phyloP scores from a whole-genome alignment of 2,113 vertebrate species.

The Corythaeola cristata region DNA sequence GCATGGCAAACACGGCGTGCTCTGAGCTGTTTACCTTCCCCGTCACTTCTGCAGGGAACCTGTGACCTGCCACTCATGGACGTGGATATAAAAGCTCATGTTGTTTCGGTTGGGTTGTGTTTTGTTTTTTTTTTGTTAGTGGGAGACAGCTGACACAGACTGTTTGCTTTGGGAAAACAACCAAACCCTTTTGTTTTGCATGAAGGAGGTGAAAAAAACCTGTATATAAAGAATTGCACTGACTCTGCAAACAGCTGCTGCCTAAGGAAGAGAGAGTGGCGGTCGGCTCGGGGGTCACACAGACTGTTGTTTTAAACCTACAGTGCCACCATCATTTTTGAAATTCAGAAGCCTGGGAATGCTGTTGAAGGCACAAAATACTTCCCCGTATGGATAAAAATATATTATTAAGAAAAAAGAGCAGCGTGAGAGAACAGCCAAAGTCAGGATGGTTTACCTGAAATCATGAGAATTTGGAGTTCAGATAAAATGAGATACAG shows the following conservation, averaged over 20 bases:
- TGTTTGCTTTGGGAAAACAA: slow-evolving; percentile 60
- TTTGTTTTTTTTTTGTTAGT: background rate
- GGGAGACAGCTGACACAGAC: slow-evolving; percentile 52
- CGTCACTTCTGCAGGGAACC: background rate
- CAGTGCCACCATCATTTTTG: background rate
- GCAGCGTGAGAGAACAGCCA: background rate
- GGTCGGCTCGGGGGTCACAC: background rate
- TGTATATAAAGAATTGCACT: slow-evolving; percentile 44
- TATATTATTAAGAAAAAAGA: background rate
- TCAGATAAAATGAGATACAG: background rate
- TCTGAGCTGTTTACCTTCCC: slow-evolving; percentile 55
- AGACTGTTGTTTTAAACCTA: background rate
- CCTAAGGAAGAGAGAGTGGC: background rate
- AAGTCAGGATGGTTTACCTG: background rate
- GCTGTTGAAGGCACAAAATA: background rate
- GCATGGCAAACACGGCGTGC: background rate
- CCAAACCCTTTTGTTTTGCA: slow-evolving; percentile 53
- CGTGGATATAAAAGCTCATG: background rate
- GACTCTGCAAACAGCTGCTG: slow-evolving; percentile 53
- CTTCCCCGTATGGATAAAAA: background rate
- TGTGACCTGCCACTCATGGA: slow-evolving; percentile 45
- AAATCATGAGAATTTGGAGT: background rate
- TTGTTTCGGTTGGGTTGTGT: background rate
- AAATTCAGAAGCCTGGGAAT: background rate
- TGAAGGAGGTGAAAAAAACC: background rate